Conservation (phyloP, 2,113 vertebrate species). For the Numida meleagris region DNA sequence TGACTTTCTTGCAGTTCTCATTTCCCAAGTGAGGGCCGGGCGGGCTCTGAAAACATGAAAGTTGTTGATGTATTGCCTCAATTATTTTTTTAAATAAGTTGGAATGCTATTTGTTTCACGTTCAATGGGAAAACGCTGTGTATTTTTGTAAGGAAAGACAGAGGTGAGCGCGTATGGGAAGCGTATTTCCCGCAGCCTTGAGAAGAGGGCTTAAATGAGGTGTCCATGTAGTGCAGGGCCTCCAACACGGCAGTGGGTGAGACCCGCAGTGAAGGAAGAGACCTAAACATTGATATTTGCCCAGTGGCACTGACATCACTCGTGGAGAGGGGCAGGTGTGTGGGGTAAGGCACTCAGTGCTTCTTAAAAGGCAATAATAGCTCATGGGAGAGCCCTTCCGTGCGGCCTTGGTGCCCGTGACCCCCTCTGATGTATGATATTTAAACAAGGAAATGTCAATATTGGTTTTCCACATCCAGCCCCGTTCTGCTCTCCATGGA, state of each 20-base stretch:
- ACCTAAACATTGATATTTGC: constrained; percentile 55
- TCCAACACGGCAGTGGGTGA: neutral
- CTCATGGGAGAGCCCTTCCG: constrained; percentile 59
- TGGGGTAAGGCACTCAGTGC: constrained; percentile 15
- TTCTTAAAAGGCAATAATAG: constrained; percentile 69
- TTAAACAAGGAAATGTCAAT: constrained; percentile 67
- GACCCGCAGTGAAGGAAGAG: constrained; percentile 9
- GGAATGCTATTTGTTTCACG: constrained; percentile 24
- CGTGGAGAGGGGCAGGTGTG: constrained; percentile 5
- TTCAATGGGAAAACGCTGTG: neutral
- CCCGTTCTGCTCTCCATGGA: constrained; percentile 28
- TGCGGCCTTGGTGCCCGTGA: constrained; percentile 50
- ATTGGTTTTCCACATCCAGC: constrained; percentile 54
- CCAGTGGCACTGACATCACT: constrained; percentile 33
- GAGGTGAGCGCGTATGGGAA: neutral
- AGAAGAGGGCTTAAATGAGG: neutral
- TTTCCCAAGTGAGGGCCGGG: constrained; percentile 28
- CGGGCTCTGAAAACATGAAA: constrained; percentile 42
- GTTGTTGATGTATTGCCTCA: constrained; percentile 63
- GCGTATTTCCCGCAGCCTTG: neutral
- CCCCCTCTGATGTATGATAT: constrained; percentile 68
- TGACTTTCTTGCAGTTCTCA: constrained; percentile 41
- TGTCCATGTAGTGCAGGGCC: neutral
- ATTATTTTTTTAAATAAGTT: constrained; percentile 63
- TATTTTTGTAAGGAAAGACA: neutral